Evolutionary conservation across 2,888 invertebrate genomes (phyloP).

Genomic region (Ecdyonurus torrentis): DNA sequence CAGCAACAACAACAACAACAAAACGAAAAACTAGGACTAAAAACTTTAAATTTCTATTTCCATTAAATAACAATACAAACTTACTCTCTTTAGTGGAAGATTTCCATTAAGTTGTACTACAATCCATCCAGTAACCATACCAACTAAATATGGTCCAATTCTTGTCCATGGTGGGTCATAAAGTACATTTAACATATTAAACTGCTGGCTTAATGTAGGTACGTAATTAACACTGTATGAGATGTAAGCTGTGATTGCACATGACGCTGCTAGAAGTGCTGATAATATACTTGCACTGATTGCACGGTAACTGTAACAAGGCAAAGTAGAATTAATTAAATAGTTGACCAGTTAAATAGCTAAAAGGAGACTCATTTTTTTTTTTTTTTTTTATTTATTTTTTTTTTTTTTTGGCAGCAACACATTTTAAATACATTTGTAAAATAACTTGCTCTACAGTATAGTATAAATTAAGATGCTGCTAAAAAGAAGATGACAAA

Average conservation of each 20-base stretch:
- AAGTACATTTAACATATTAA: constrained; percentile 24
- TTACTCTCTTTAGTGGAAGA: constrained; percentile 19
- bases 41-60: not conserved
- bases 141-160: constrained; percentile 32
- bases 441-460: no score
- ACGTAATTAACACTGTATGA: constrained; percentile 26
- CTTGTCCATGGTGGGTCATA: constrained; percentile 34
- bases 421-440: no score
- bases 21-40: no score
- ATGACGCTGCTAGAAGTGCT: constrained; percentile 21
- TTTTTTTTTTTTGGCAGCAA: not conserved
- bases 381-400: not conserved
- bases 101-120: constrained; percentile 21
- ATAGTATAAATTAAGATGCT: no score
- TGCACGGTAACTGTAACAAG: constrained; percentile 24
- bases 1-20: no score
- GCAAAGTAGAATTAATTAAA: not conserved
- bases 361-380: constrained; percentile 6
- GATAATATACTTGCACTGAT: constrained; percentile 20
- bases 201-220: constrained; percentile 25
- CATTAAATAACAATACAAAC: not conserved
- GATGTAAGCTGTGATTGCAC: constrained; percentile 22
- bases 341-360: not conserved
- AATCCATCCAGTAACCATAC: constrained; percentile 30
- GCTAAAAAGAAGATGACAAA: no score